Evolutionary conservation across 2,113 vertebrate genomes (phyloP).

Genomic region (Clupea harengus): DNA sequence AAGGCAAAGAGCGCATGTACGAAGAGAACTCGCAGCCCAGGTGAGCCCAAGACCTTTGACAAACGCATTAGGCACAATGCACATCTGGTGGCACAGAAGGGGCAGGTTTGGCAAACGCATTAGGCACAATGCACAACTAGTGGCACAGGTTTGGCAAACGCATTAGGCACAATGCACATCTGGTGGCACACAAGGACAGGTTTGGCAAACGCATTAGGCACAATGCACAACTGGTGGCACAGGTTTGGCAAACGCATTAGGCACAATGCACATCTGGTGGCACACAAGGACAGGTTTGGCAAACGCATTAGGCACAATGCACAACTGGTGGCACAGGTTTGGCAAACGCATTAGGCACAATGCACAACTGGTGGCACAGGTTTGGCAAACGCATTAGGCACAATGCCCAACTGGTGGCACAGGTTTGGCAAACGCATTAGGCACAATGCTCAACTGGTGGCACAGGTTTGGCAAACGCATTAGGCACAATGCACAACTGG

Average conservation of each 20-base stretch:
- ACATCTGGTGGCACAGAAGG: neutral
- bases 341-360: neutral
- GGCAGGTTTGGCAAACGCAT: neutral
- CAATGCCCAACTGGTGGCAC: too few species aligned
- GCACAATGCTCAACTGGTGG: too few species aligned
- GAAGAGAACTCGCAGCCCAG: conserved; percentile 98
- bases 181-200: neutral
- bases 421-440: too few species aligned
- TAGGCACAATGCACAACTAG: too few species aligned
- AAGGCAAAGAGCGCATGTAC: conserved; percentile 97
- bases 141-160: too few species aligned
- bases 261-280: neutral
- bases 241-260: neutral
- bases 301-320: too few species aligned
- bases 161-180: neutral
- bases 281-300: neutral
- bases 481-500: too few species aligned
- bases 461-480: too few species aligned
- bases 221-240: too few species aligned
- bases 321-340: too few species aligned
- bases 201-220: neutral
- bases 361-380: neutral
- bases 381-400: too few species aligned
- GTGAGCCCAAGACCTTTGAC: conserved; percentile 50
- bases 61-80: neutral